phyloP scores from a whole-genome alignment of 2,888 invertebrate species.

The Sceliomorpha sp. region DNA sequence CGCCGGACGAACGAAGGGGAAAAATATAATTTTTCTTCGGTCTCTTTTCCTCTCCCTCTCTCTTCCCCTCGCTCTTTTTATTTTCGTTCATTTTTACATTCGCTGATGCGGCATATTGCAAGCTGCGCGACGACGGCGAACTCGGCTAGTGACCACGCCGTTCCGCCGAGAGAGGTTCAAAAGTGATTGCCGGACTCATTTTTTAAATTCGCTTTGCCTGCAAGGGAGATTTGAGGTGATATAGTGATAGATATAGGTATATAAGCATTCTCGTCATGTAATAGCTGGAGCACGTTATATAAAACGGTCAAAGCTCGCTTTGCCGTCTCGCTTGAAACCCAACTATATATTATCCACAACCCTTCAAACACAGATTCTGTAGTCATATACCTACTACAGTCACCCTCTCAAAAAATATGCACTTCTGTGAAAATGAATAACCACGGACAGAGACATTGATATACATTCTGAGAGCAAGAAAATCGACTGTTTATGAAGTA shows the following conservation, averaged over 20 bases:
- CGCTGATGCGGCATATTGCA: slow-evolving; percentile 75
- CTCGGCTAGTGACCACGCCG: slow-evolving; percentile 58
- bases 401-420: slow-evolving; percentile 41
- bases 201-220: slow-evolving; percentile 64
- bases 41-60: slow-evolving; percentile 39
- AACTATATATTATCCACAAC: slow-evolving; percentile 64
- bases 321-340: slow-evolving; percentile 50
- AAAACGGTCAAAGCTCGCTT: slow-evolving; percentile 73
- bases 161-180: slow-evolving; percentile 61
- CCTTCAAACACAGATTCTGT: slow-evolving; percentile 64
- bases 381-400: slow-evolving; percentile 38
- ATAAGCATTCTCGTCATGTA: slow-evolving; percentile 61
- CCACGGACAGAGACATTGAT: too few species aligned
- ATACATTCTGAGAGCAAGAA: too few species aligned
- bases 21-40: slow-evolving; percentile 59
- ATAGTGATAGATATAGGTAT: slow-evolving; percentile 69
- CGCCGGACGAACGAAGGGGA: slow-evolving; percentile 60
- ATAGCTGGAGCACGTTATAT: slow-evolving; percentile 62
- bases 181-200: slow-evolving; percentile 74
- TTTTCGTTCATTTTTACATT: slow-evolving; percentile 72
- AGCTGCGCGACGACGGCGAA: slow-evolving; percentile 65
- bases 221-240: slow-evolving; percentile 62
- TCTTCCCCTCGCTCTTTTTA: slow-evolving; percentile 60
- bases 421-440: slow-evolving; percentile 46
- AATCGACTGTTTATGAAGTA: too few species aligned